A percentile compares a stretch with the other conserved stretches of the same genome.
phyloP scores from a whole-genome alignment of 2,113 vertebrate species.

The Ploceus nigricollis region DNA sequence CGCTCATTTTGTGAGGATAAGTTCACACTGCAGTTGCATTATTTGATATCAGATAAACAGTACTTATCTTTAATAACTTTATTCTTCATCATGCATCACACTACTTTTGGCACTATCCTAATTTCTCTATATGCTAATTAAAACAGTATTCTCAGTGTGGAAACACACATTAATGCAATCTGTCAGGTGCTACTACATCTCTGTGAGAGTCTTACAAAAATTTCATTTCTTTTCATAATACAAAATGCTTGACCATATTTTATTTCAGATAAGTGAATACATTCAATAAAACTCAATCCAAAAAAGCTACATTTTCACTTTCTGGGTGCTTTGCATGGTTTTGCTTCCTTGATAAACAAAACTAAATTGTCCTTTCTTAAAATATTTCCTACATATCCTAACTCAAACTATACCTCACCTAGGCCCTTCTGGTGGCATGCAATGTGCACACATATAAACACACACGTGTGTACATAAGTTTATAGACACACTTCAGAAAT shows the following conservation, averaged over 20 bases:
- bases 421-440: background rate
- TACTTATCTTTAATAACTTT: background rate
- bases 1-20: background rate
- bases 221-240: background rate
- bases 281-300: background rate
- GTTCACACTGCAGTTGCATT: background rate
- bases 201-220: background rate
- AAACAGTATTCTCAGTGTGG: background rate
- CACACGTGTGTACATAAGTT: fast-evolving
- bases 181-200: background rate
- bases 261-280: background rate
- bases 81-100: background rate
- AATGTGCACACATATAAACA: too few relatives aligned
- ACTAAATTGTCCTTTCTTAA: background rate
- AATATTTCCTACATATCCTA: background rate
- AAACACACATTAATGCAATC: background rate
- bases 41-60: background rate
- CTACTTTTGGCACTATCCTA: background rate
- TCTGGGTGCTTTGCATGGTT: background rate
- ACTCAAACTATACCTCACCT: background rate
- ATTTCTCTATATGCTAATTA: background rate
- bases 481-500: background rate
- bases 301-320: background rate
- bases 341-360: background rate
- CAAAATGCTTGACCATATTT: background rate